Evolutionary conservation across 2,113 vertebrate genomes (phyloP).

Genomic region (Mellivora capensis): DNA sequence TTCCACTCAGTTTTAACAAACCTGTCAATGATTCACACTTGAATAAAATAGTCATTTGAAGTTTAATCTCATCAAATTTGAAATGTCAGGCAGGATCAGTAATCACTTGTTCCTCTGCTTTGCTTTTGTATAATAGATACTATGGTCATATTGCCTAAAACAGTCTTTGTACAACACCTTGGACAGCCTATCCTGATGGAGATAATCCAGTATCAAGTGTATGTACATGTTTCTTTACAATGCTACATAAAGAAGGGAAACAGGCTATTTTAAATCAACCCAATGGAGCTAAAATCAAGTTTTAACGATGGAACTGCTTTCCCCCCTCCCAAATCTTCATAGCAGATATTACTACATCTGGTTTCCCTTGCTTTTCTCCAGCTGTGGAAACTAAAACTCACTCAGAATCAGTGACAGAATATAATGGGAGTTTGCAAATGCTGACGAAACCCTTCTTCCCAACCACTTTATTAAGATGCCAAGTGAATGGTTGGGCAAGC

Average conservation of each 20-base stretch:
- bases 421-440: conserved; percentile 46
- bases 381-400: conserved; percentile 61
- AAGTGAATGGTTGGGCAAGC: conserved; percentile 17
- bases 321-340: conserved; percentile 12
- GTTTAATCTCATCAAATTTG: conserved; percentile 20
- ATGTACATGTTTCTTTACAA: not conserved
- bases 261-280: not conserved
- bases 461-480: conserved; percentile 36
- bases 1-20: conserved; percentile 42
- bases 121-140: conserved; percentile 18
- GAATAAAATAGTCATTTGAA: conserved; percentile 48
- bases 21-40: conserved; percentile 15
- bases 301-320: conserved; percentile 18
- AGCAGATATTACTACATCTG: conserved; percentile 64
- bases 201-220: not conserved
- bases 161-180: not conserved
- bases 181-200: not conserved
- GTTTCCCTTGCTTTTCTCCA: conserved; percentile 46
- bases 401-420: conserved; percentile 41
- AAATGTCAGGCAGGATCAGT: conserved; percentile 30
- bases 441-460: conserved; percentile 48
- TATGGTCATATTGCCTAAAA: not conserved
- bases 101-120: not conserved
- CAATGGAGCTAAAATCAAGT: conserved; percentile 28
- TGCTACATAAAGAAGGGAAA: not conserved